phyloP scores from a whole-genome alignment of 2,113 vertebrate genomes.

The Otolemur garnettii region DNA sequence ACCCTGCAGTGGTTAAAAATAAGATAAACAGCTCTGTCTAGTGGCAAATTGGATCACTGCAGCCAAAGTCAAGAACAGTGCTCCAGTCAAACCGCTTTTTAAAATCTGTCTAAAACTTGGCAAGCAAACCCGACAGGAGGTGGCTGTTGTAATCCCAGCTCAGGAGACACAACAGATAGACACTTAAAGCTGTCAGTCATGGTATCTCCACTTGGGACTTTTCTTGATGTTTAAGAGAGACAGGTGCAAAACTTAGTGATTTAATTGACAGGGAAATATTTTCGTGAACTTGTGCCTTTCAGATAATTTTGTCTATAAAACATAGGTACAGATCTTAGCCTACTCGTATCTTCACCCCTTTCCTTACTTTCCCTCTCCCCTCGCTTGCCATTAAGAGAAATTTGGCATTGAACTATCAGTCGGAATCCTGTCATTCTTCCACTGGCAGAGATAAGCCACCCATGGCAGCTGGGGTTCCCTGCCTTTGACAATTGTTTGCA shows the following conservation, averaged over 20 bases:
- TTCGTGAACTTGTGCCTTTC: not conserved
- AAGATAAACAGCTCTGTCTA: slow-evolving; percentile 88
- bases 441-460: not conserved
- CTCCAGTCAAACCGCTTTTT: slow-evolving; percentile 44
- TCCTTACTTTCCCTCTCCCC: not conserved
- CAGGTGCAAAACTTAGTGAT: slow-evolving; percentile 40
- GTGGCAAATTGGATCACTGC: slow-evolving; percentile 85
- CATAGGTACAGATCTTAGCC: not conserved
- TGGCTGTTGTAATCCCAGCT: slow-evolving; percentile 53
- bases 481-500: not conserved
- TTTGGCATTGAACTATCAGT: not conserved
- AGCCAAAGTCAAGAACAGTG: slow-evolving; percentile 55
- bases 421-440: not conserved
- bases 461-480: not conserved
- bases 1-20: slow-evolving; percentile 71
- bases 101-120: slow-evolving; percentile 17
- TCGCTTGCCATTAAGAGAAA: not conserved
- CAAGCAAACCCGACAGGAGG: not conserved
- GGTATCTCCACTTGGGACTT: slow-evolving; percentile 38
- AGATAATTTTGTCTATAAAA: not conserved
- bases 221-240: slow-evolving; percentile 42
- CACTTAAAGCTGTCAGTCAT: slow-evolving; percentile 51
- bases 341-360: not conserved
- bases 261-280: slow-evolving; percentile 60
- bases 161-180: slow-evolving; percentile 56